Percentiles rank a stretch among this genome's conserved stretches.
Evolutionary conservation across 2,797 vertebrate genomes (phyloP).

Genomic region (Chanos chanos): DNA sequence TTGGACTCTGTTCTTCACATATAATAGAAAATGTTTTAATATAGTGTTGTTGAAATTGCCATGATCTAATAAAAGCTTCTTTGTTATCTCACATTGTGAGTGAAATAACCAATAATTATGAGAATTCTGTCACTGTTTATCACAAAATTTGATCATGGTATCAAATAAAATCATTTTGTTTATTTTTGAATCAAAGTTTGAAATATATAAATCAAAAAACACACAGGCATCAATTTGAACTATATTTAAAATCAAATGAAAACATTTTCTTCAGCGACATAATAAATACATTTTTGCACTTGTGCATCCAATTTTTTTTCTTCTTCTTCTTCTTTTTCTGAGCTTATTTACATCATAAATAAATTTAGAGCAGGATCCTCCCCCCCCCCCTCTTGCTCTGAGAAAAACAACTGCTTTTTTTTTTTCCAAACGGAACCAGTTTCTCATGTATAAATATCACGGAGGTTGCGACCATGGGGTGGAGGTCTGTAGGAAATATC

Average conservation of each 20-base stretch:
- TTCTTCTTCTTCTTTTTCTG: slow-evolving; percentile 35
- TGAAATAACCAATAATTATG: too few relatives aligned
- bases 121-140: neutral
- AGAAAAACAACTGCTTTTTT: slow-evolving; percentile 53
- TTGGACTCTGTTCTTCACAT: too few relatives aligned
- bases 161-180: neutral
- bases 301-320: slow-evolving; percentile 74
- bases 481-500: slow-evolving; percentile 9
- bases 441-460: neutral
- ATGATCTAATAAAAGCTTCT: too few relatives aligned
- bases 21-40: too few relatives aligned
- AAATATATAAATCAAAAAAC: slow-evolving; percentile 44
- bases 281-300: slow-evolving; percentile 97
- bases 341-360: slow-evolving; percentile 93
- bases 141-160: neutral
- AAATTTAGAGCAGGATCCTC: slow-evolving; percentile 82
- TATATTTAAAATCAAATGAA: slow-evolving; percentile 86
- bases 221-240: slow-evolving; percentile 69
- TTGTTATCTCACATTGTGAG: too few relatives aligned
- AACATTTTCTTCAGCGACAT: slow-evolving; percentile 75
- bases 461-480: neutral
- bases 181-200: neutral
- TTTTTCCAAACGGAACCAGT: slow-evolving; percentile 13
- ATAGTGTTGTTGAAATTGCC: too few relatives aligned
- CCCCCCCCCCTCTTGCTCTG: too few relatives aligned